Evolutionary conservation across 2,113 vertebrate species (phyloP).

Genomic region (Aramus guarauna): DNA sequence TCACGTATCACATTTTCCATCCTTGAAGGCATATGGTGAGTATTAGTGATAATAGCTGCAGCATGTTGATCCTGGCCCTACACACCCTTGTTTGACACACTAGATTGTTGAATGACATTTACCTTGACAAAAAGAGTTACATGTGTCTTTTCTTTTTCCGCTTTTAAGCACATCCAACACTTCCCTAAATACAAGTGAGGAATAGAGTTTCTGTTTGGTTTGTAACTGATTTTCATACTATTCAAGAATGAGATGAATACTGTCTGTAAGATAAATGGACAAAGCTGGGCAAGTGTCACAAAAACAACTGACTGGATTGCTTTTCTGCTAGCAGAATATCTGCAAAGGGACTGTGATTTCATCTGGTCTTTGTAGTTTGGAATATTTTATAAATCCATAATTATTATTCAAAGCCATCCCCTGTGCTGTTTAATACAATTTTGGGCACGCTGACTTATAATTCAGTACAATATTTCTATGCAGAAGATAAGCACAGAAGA

Average conservation of each 20-base stretch:
- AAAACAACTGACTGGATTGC: neutral
- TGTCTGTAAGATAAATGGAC: neutral
- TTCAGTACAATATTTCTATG: neutral
- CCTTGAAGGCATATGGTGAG: slow-evolving; percentile 6
- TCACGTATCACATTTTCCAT: slow-evolving; percentile 10
- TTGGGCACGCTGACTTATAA: neutral
- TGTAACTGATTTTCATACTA: neutral
- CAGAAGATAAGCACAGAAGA: neutral
- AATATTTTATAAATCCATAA: neutral
- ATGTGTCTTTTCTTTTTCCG: neutral
- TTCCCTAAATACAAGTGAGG: neutral
- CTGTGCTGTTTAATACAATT: neutral
- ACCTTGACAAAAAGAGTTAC: neutral
- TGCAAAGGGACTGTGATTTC: neutral
- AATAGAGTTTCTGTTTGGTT: neutral
- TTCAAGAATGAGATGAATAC: neutral
- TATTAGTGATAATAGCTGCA: slow-evolving; percentile 38
- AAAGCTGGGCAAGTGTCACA: neutral
- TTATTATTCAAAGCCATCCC: neutral
- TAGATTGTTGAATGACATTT: slow-evolving; percentile 2
- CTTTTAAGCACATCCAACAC: neutral
- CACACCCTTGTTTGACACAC: neutral
- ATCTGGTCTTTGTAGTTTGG: neutral
- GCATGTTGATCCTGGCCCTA: neutral
- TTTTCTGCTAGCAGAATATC: neutral